Evolutionary conservation across 92 coral and sea anemone species (phyloP), one percentile per base, ranked within the genome.

Genomic region (Plumapathes pennacea): DNA sequence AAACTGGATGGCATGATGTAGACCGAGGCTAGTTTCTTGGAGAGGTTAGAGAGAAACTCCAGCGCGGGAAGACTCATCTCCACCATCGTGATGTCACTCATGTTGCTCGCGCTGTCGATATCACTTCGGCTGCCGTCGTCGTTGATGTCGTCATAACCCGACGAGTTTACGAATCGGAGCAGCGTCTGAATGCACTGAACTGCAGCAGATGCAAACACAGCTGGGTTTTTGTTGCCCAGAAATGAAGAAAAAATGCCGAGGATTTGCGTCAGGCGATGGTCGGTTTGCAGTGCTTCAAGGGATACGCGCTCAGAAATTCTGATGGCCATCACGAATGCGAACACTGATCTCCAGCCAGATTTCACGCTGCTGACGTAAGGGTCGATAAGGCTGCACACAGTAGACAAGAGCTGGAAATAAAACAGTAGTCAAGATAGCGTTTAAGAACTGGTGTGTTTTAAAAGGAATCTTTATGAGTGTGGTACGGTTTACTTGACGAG

Each of bases 281-380:
- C 96, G 9, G 54, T 32, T 23, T 91, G 89, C 17, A 69, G 41
- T 17, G 28, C 59, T 23, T 86, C 81, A 37, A 81, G 25, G 18
- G 66, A 59, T 15, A 64, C 65, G 27, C 80, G 76, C 11, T 64
- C 52, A 33, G 67, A 33, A 19, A 67, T 61, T 33, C 73, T 86
- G 39, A 88, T 59, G 18, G 85, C 81, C 23, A 96, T 84, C 47
- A 83, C 46, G 22, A 90, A 79, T 7, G 64, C 54, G 64, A 90
- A 94, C 42, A 94, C 69, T 22, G 96, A 82, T 38, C 99, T 68
- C 99, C 99, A 94, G 39, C 96, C 99, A 15, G 99, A 94, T 76
- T 94, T 94, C 48, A 94, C 78, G 46, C 89, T 81, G 18, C 77
- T 78, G 24, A 84, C 42, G 70, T 94, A 81, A 14, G 85, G 60